Evolutionary conservation across 2,113 vertebrate species (phyloP), one percentile per base, ranked within the genome.

Genomic region (Otis tarda): DNA sequence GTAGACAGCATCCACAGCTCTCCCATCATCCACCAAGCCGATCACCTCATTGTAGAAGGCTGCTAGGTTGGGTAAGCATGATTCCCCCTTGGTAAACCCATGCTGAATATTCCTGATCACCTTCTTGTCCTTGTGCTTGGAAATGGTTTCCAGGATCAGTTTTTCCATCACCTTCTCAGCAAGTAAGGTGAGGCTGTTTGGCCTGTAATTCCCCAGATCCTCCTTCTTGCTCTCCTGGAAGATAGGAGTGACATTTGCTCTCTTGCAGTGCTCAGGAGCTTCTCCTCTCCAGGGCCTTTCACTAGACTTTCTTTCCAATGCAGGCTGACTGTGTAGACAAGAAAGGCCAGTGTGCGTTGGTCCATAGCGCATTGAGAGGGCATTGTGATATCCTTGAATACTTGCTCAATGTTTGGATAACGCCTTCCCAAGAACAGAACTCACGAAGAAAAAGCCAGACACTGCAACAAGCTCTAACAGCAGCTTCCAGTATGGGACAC

Each of bases 401-500:
- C 97, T 91, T 99, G 94, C 98, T 99, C 63, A 95, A 97, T 92
- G 97, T 98, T 39, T 99, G 99, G 99, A 94, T 90, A 5, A 28
- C 70, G 11, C 97, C 98, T 20, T 97, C 96, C 56, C 97, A 92
- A 63, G 98, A 98, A 67, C 98, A 98, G 41, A 98, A 98, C 73
- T 60, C 96, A 1, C 93, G 97, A 88, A 97, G 98, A 93, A 99
- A 98, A 98, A 98, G 95, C 96, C 99, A 99, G 70, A 98, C 98
- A 6, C 97, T 99, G 82, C 99, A 99, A 77, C 99, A 99, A 95
- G 99, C 99, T 5, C 96, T 99, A 78, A 99, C 99, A 2, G 99
- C 99, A 2, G 98, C 99, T 10, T 98, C 98, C 96, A 99, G 99
- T 97, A 99, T 99, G 99, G 99, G 99, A 67, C 99, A 99, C 97